Percentiles rank a stretch among this genome's conserved stretches.
These are phyloP conservation scores for Nestor notabilis DNA, from an alignment of 2,113 vertebrate species.

Conservation along the genomic window DNA sequence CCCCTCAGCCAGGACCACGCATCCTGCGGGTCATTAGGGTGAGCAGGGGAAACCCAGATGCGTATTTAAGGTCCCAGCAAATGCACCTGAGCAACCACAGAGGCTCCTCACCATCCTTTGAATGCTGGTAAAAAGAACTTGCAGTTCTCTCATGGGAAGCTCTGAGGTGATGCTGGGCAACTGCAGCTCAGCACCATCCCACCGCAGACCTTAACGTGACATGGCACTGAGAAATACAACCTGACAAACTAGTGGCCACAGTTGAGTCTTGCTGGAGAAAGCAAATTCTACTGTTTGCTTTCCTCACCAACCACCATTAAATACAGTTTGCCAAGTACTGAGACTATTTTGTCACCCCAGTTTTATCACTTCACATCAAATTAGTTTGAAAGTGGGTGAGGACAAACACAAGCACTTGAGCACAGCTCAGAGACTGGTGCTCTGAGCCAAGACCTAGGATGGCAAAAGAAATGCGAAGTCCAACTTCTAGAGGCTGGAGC, in stretches of 20 bases:
- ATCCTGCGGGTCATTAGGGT: background rate
- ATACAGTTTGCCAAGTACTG: background rate
- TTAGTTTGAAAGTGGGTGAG: background rate
- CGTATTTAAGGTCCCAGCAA: background rate
- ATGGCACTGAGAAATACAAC: background rate
- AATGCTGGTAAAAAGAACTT: background rate
- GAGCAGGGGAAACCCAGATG: background rate
- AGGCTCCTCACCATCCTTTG: background rate
- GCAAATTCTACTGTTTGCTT: background rate
- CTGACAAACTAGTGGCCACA: background rate
- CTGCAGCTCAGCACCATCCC: background rate
- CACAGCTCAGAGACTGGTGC: background rate
- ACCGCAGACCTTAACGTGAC: background rate
- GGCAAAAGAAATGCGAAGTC: background rate
- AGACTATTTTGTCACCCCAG: background rate
- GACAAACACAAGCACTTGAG: background rate
- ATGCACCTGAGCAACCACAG: background rate
- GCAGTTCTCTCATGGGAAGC: background rate
- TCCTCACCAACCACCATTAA: background rate
- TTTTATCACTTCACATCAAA: background rate
- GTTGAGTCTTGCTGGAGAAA: background rate
- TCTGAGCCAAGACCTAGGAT: background rate
- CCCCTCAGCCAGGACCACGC: accelerated
- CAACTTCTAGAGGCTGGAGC: background rate
- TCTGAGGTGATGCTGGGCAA: background rate